Evolutionary conservation across 2,888 invertebrate genomes (phyloP).

Genomic region (Drosophila conformis): DNA sequence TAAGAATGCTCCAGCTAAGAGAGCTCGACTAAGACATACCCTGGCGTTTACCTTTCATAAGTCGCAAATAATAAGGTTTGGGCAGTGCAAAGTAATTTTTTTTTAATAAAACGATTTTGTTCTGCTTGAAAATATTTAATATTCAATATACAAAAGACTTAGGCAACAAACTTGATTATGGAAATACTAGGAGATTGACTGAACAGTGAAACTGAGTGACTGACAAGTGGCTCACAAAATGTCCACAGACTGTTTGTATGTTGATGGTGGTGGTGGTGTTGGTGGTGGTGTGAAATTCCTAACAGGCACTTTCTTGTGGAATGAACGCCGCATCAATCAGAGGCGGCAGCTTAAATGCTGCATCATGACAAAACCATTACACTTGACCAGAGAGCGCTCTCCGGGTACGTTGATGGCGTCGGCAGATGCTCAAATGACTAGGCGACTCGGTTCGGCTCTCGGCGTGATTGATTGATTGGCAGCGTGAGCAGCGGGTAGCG

Average conservation of each 20-base stretch:
- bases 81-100: neutral
- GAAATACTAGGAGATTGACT: constrained; percentile 26
- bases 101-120: neutral
- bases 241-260: constrained; percentile 59
- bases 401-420: constrained; percentile 52
- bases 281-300: constrained; percentile 74
- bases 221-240: constrained; percentile 57
- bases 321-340: constrained; percentile 72
- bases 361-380: constrained; percentile 84
- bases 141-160: constrained; percentile 54
- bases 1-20: neutral
- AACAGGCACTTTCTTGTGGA: constrained; percentile 68
- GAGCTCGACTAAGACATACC: neutral
- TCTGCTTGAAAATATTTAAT: neutral
- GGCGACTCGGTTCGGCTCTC: constrained; percentile 60
- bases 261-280: constrained; percentile 14
- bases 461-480: constrained; percentile 82
- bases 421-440: constrained; percentile 81
- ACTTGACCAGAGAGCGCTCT: constrained; percentile 71
- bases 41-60: neutral
- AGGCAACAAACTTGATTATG: constrained; percentile 57
- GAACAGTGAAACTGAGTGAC: constrained; percentile 26
- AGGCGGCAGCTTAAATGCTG: constrained; percentile 81
- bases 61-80: neutral
- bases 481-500: constrained; percentile 72